Conservation (phyloP, 2,797 vertebrate species). For the Hemitrygon akajei region DNA sequence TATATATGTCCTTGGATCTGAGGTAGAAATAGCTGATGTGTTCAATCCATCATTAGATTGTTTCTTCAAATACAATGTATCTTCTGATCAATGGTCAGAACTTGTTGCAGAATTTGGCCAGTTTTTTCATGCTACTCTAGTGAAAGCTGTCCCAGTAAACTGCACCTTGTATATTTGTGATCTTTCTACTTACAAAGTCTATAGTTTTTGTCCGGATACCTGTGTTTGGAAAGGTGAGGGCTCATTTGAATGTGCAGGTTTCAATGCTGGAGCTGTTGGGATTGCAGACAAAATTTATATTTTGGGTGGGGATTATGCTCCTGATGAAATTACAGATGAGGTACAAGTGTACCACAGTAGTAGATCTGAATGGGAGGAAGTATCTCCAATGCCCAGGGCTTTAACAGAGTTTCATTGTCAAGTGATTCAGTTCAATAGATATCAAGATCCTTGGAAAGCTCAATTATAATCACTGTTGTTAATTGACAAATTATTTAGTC, state of each 20-base stretch:
- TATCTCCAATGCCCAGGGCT: slow-evolving; percentile 84
- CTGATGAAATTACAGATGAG: slow-evolving; percentile 92
- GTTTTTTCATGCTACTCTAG: slow-evolving; percentile 89
- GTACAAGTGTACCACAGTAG: slow-evolving; percentile 87
- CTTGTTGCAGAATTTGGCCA: slow-evolving; percentile 89
- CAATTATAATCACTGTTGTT: background rate
- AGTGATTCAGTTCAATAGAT: slow-evolving; percentile 83
- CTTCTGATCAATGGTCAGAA: slow-evolving; percentile 84
- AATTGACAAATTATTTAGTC: background rate
- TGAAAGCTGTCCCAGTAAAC: slow-evolving; percentile 83
- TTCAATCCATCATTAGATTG: slow-evolving; percentile 94
- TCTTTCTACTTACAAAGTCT: slow-evolving; percentile 93
- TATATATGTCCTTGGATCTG: slow-evolving; percentile 88
- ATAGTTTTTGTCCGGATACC: slow-evolving; percentile 90
- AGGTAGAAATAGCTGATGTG: slow-evolving; percentile 82
- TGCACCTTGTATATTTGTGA: slow-evolving; percentile 85
- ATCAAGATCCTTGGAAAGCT: slow-evolving; percentile 78
- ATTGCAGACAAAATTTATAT: slow-evolving; percentile 88
- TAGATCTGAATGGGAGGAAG: slow-evolving; percentile 89
- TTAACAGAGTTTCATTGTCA: slow-evolving; percentile 96
- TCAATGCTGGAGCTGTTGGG: slow-evolving; percentile 90
- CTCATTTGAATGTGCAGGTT: slow-evolving; percentile 93
- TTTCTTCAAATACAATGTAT: slow-evolving; percentile 81
- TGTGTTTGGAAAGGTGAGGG: slow-evolving; percentile 87
- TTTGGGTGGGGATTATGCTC: slow-evolving; percentile 91